Percentiles rank a stretch among this genome's conserved stretches.
phyloP scores from a whole-genome alignment of 1,140 invertebrate species.

The Bombus soroeensis region DNA sequence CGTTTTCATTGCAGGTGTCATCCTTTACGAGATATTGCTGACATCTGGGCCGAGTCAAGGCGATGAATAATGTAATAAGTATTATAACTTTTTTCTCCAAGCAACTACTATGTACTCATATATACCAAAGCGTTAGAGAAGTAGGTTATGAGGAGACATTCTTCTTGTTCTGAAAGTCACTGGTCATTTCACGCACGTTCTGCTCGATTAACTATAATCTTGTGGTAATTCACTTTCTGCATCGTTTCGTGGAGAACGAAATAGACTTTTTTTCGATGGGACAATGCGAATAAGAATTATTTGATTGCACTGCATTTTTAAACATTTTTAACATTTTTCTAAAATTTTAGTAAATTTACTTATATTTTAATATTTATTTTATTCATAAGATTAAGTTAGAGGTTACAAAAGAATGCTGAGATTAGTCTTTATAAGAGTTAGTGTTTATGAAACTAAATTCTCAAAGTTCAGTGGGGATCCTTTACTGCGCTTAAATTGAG shows the following conservation, averaged over 20 bases:
- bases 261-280: background rate
- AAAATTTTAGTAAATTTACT: background rate
- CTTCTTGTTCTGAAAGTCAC: background rate
- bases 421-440: no score
- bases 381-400: no score
- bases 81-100: background rate
- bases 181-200: background rate
- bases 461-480: background rate
- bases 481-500: no score
- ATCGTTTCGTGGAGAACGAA: background rate
- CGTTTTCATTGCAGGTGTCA: background rate
- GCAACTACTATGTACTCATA: no score
- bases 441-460: background rate
- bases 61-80: constrained; percentile 43
- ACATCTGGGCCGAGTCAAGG: constrained; percentile 54
- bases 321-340: background rate
- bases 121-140: constrained; percentile 18
- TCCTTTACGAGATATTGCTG: constrained; percentile 8
- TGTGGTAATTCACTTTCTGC: constrained; percentile 31
- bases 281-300: background rate
- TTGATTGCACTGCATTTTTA: background rate
- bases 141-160: constrained; percentile 24
- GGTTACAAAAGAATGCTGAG: background rate
- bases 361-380: background rate
- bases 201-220: background rate